Base-by-base conservation (phyloP, 2,888 invertebrate species). In the Andrena praecox region DNA sequence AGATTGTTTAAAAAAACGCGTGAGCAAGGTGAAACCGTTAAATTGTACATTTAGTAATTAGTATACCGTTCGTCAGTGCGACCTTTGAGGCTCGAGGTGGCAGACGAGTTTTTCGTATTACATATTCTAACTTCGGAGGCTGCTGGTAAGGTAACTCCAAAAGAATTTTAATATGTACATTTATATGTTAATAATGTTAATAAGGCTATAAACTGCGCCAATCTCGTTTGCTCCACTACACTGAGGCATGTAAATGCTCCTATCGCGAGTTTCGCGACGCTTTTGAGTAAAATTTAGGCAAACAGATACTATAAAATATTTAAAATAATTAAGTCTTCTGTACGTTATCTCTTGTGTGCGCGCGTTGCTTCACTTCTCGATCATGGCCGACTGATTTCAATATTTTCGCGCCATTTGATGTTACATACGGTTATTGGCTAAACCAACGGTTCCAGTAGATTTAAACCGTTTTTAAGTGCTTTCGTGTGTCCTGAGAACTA, bases 141-240 rank as follows among this genome's bases (percentile, higher is more conserved):
- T 52, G 50, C n/a, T 10, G 4, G 35, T n/a, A 35, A 80, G 42
- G 72, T 80, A 72, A 68, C 7, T 31, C 8, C 42, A 42, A 16
- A 12, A 56, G 24, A 27, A 56, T 27, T 20, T 27, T 24, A 8
- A 10, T 42, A 42, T 42, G 5, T 16, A 42, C 42, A 12, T 12
- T 42, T 42, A 12, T 42, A 42, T 56, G 24, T 56, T 56, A 56
- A 56, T 56, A 27, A 42, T 56, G 24, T 56, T 56, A 56, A 56
- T 56, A 27, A 52, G 8, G 8, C 24, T 8, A 10, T 27, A 10
- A 27, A 7, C 2, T 52, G 52, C 20, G 6, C 20, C 2, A 31
- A n/a, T 24, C n/a, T 12, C 4, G 27, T 48, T 50, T 63, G 1
- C n/a, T 48, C 31, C 16, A 12, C 29, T 31, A 16, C 10, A 16